phyloP scores from a whole-genome alignment of 2,888 invertebrate species.

The Cryptosula pallasiana region DNA sequence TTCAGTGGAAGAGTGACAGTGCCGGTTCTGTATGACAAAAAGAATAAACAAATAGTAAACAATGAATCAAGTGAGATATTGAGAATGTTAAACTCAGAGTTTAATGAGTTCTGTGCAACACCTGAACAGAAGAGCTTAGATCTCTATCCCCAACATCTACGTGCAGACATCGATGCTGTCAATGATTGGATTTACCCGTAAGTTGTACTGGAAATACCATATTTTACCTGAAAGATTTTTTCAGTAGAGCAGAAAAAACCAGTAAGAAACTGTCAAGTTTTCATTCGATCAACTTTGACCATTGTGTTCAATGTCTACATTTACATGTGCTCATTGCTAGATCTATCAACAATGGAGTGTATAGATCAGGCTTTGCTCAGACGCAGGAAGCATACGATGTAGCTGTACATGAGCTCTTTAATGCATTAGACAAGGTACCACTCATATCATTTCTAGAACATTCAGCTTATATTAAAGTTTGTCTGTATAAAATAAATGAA shows the following conservation, averaged over 20 bases:
- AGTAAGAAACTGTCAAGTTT: too few species aligned
- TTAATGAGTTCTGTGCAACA: constrained; percentile 26
- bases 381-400: constrained; percentile 26
- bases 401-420: constrained; percentile 26
- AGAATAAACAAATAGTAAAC: constrained; percentile 26
- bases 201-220: too few species aligned
- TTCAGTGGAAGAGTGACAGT: constrained; percentile 27
- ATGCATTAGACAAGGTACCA: constrained; percentile 25
- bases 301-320: too few species aligned
- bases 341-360: constrained; percentile 28
- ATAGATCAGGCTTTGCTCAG: constrained; percentile 28
- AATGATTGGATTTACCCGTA: constrained; percentile 27
- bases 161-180: constrained; percentile 26
- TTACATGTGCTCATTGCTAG: too few species aligned
- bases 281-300: too few species aligned
- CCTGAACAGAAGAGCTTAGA: constrained; percentile 26
- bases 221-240: too few species aligned
- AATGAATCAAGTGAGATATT: constrained; percentile 29
- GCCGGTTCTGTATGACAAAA: constrained; percentile 29
- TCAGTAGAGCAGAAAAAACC: too few species aligned
- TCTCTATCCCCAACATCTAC: constrained; percentile 28
- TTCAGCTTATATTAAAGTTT: too few species aligned
- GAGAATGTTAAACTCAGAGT: constrained; percentile 28
- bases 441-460: too few species aligned
- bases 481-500: too few species aligned